These are phyloP conservation scores for Brachymystax lenok DNA, from an alignment of 2,797 vertebrate genomes.

Conservation along the genomic window DNA sequence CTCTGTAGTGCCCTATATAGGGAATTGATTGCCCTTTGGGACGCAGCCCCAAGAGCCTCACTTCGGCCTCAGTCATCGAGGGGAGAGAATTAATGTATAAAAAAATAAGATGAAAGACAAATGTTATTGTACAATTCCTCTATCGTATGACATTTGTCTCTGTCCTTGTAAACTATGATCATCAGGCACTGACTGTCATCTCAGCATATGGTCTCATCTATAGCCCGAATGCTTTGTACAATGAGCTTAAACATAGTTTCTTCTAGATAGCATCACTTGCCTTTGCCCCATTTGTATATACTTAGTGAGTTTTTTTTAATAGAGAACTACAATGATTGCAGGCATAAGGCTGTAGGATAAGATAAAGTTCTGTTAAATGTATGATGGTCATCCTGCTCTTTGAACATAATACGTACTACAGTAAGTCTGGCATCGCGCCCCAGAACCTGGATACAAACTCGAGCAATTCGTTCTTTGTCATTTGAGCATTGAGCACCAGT, in stretches of 20 bases:
- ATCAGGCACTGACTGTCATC: constrained; percentile 22
- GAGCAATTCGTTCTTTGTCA: constrained; percentile 26
- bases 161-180: constrained; percentile 31
- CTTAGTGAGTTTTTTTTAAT: constrained; percentile 29
- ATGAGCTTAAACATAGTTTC: constrained; percentile 20
- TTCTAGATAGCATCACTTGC: constrained; percentile 26
- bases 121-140: constrained; percentile 24
- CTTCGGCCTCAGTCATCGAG: constrained; percentile 4
- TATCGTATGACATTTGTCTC: constrained; percentile 26
- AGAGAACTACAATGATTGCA: constrained; percentile 26
- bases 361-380: constrained; percentile 36
- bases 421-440: constrained; percentile 1
- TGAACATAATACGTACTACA: neutral
- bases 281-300: constrained; percentile 34
- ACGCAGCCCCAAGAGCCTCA: neutral
- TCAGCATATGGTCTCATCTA: constrained; percentile 12
- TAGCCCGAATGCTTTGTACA: constrained; percentile 13
- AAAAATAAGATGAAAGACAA: constrained; percentile 11
- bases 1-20: neutral
- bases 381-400: constrained; percentile 24
- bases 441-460: constrained; percentile 10
- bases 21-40: neutral
- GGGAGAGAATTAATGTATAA: constrained; percentile 5
- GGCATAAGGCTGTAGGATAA: constrained; percentile 23
- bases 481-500: constrained; percentile 42